These are phyloP conservation scores for Drosophila putrida DNA, from an alignment of 2,888 invertebrate genomes.

Conservation along the genomic window DNA sequence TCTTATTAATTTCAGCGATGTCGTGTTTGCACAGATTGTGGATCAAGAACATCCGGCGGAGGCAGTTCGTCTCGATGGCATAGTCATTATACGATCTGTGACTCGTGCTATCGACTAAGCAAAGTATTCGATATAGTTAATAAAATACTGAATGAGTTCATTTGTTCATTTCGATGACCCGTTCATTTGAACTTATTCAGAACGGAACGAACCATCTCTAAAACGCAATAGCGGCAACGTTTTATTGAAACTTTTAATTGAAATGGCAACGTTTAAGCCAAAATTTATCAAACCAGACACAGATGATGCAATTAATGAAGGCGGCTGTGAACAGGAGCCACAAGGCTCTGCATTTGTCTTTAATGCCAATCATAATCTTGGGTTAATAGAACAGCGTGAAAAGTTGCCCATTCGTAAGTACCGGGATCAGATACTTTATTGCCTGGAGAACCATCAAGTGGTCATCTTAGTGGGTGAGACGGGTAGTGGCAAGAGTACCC, in stretches of 20 bases:
- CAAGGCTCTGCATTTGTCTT: slow-evolving; percentile 89
- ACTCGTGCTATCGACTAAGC: too few species aligned
- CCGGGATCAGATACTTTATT: slow-evolving; percentile 94
- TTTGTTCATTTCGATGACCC: too few species aligned
- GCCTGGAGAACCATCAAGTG: slow-evolving; percentile 95
- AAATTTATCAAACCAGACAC: slow-evolving; percentile 72
- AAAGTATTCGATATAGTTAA: too few species aligned
- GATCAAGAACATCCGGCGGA: too few species aligned
- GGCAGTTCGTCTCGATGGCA: too few species aligned
- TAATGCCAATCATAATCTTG: slow-evolving; percentile 93
- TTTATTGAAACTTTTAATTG: too few species aligned
- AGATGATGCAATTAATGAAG: slow-evolving; percentile 80
- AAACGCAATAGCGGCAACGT: slow-evolving; percentile 9
- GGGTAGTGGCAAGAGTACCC: slow-evolving; percentile 91
- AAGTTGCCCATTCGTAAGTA: slow-evolving; percentile 94
- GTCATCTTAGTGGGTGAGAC: slow-evolving; percentile 97
- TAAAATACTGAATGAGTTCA: too few species aligned
- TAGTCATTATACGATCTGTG: too few species aligned
- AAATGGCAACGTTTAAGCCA: slow-evolving; percentile 70
- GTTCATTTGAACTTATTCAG: too few species aligned
- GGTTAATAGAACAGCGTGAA: slow-evolving; percentile 93
- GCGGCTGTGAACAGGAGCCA: slow-evolving; percentile 70
- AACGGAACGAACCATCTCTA: too few species aligned
- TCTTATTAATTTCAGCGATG: too few species aligned
- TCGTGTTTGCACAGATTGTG: too few species aligned